Conservation (phyloP, 2,888 invertebrate genomes). For the Shargacucullia verbasci region DNA sequence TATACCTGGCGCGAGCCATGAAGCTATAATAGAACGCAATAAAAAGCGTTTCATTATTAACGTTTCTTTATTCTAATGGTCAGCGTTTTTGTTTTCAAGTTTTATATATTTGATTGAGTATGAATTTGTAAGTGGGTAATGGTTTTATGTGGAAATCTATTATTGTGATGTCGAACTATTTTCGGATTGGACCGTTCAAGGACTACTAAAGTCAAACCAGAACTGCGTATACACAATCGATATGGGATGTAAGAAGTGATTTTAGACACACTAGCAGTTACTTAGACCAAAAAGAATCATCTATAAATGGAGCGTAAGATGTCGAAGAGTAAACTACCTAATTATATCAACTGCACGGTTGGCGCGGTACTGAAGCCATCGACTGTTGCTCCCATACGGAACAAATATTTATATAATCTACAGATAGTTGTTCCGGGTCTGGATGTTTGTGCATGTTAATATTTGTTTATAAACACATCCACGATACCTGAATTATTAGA, state of each 20-base stretch:
- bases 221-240: neutral
- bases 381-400: too few species aligned
- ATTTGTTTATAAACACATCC: too few species aligned
- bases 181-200: neutral
- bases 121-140: neutral
- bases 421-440: too few species aligned
- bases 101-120: conserved; percentile 11
- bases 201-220: neutral
- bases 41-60: conserved; percentile 35
- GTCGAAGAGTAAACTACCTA: too few species aligned
- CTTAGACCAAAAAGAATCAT: neutral
- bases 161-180: conserved; percentile 9
- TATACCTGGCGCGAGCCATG: conserved; percentile 44
- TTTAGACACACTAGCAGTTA: neutral
- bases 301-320: too few species aligned
- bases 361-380: too few species aligned
- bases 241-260: neutral
- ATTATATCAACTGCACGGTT: too few species aligned
- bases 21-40: conserved; percentile 28
- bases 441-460: too few species aligned
- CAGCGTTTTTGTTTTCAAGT: conserved; percentile 22
- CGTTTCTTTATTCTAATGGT: conserved; percentile 15
- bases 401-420: too few species aligned
- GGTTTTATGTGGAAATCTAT: conserved; percentile 3
- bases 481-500: too few species aligned